phyloP scores from a whole-genome alignment of 2,888 invertebrate species.

The Lasioglossum calceatum region DNA sequence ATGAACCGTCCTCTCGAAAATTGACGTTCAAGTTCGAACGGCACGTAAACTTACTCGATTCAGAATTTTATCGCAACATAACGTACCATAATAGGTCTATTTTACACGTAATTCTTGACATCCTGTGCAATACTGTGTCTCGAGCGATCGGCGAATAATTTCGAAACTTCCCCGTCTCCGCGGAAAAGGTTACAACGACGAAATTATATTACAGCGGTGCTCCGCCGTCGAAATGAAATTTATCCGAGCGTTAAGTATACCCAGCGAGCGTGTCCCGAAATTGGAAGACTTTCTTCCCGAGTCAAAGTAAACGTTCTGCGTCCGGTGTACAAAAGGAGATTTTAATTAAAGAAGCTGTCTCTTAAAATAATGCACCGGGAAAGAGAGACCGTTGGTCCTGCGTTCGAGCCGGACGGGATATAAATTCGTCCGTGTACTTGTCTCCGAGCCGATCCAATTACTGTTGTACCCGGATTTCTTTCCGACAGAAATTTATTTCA shows the following conservation, averaged over 20 bases:
- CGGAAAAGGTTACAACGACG: not conserved
- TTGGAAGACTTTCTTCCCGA: conserved; percentile 44
- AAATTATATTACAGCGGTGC: conserved; percentile 26
- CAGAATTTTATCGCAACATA: too few relatives aligned
- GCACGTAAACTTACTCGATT: too few relatives aligned
- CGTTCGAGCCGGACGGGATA: conserved; percentile 17
- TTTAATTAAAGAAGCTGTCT: conserved; percentile 57
- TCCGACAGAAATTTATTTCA: not conserved
- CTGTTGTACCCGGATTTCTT: not conserved
- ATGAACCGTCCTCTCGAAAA: too few relatives aligned
- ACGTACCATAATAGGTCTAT: too few relatives aligned
- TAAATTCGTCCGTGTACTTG: conserved; percentile 38
- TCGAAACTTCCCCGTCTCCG: not conserved
- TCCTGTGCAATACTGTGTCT: not conserved
- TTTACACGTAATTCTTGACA: too few relatives aligned
- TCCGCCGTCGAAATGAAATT: conserved; percentile 42
- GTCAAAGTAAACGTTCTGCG: conserved; percentile 46
- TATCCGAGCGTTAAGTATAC: conserved; percentile 33
- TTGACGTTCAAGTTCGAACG: too few relatives aligned
- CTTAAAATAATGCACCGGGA: conserved; percentile 43
- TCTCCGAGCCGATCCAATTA: not conserved
- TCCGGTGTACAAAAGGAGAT: conserved; percentile 43
- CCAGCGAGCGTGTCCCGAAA: conserved; percentile 37
- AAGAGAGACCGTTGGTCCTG: not conserved
- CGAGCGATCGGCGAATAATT: not conserved